Evolutionary conservation across 1,140 invertebrate species (phyloP).

Genomic region (Kradibia gibbosae): DNA sequence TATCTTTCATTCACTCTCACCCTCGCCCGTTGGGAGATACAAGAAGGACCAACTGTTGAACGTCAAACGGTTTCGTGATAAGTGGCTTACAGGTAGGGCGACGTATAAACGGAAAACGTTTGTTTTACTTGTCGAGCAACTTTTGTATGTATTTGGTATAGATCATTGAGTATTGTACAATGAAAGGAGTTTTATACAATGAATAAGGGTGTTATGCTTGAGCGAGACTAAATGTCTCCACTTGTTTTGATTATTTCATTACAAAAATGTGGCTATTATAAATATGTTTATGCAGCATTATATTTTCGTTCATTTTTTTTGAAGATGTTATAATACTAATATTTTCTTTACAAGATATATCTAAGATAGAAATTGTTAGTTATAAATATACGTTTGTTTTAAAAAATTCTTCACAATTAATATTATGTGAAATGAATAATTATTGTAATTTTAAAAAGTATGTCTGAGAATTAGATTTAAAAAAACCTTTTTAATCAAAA

Average conservation of each 20-base stretch:
- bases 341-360: too few species aligned
- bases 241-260: not conserved
- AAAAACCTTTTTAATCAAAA: too few species aligned
- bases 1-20: too few species aligned
- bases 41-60: slow-evolving; percentile 74
- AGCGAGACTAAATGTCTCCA: not conserved
- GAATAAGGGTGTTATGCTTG: slow-evolving; percentile 1
- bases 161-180: not conserved
- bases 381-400: too few species aligned
- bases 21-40: slow-evolving; percentile 58
- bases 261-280: not conserved
- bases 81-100: slow-evolving; percentile 12
- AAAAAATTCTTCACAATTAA: too few species aligned
- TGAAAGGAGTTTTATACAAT: not conserved
- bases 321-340: not conserved
- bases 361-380: too few species aligned
- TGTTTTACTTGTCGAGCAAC: not conserved
- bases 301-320: too few species aligned
- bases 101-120: slow-evolving; percentile 14
- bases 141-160: slow-evolving; percentile 22
- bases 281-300: not conserved
- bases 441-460: too few species aligned
- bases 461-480: too few species aligned
- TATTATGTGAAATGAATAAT: too few species aligned
- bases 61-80: slow-evolving; percentile 34